Percentiles rank a stretch among this genome's conserved stretches.
Evolutionary conservation across 1,140 invertebrate genomes (phyloP).

Genomic region (Drosophila tropicalis): DNA sequence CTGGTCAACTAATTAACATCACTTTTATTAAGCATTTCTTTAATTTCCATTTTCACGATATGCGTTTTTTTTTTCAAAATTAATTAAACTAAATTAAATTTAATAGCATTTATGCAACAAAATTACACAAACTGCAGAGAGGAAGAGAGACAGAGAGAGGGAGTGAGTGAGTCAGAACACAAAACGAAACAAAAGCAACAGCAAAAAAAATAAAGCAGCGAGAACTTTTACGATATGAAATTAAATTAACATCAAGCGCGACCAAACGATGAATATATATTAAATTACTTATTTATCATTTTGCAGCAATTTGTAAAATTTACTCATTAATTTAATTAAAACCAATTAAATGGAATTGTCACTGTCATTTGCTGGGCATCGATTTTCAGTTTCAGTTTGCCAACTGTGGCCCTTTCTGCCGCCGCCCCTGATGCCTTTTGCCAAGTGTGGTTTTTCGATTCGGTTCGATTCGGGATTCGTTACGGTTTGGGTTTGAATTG

Average conservation of each 20-base stretch:
- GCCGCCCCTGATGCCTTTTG: conserved; percentile 34
- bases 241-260: conserved; percentile 66
- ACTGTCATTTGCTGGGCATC: conserved; percentile 78
- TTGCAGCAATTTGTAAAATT: conserved; percentile 81
- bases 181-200: conserved; percentile 17
- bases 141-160: not conserved
- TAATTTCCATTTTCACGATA: conserved; percentile 17
- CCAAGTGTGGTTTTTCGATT: conserved; percentile 68
- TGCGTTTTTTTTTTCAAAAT: conserved; percentile 44
- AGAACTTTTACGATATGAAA: conserved; percentile 67
- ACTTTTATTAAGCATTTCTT: not conserved
- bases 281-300: conserved; percentile 82
- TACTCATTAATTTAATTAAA: conserved; percentile 82
- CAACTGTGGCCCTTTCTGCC: conserved; percentile 19
- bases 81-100: conserved; percentile 77
- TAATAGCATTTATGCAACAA: conserved; percentile 64
- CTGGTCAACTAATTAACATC: conserved; percentile 6
- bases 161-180: not conserved
- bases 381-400: conserved; percentile 71
- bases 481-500: conserved; percentile 2
- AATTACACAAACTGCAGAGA: conserved; percentile 39
- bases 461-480: not conserved
- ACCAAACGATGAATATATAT: conserved; percentile 51
- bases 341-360: conserved; percentile 82
- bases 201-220: conserved; percentile 16